Percentiles rank a stretch among this genome's conserved stretches.
phyloP scores from a whole-genome alignment of 2,888 invertebrate genomes.

The Lobophora halterata region DNA sequence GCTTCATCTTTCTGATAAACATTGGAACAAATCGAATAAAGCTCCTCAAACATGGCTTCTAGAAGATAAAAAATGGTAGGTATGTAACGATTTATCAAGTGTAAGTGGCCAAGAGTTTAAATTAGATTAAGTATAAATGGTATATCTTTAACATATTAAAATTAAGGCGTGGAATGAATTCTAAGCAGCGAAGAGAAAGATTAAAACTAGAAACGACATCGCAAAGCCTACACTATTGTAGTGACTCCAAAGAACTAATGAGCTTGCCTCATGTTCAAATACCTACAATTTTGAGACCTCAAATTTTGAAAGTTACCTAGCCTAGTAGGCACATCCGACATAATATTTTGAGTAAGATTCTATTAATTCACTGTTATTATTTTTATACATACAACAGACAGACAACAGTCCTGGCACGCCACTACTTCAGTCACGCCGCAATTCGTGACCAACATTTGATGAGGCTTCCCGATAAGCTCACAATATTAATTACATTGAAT shows the following conservation, averaged over 20 bases:
- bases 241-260: too few relatives aligned
- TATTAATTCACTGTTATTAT: background rate
- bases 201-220: too few relatives aligned
- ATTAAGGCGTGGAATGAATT: too few relatives aligned
- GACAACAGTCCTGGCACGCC: conserved; percentile 18
- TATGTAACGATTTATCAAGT: background rate
- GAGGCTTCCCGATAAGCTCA: conserved; percentile 59
- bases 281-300: too few relatives aligned
- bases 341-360: too few relatives aligned
- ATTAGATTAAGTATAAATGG: too few relatives aligned
- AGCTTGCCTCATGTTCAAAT: too few relatives aligned
- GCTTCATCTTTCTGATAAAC: conserved; percentile 13
- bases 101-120: conserved; percentile 5
- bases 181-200: too few relatives aligned
- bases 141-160: too few relatives aligned
- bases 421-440: conserved; percentile 57
- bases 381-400: conserved; percentile 9
- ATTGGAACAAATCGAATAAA: conserved; percentile 10
- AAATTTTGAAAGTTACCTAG: too few relatives aligned
- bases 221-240: too few relatives aligned
- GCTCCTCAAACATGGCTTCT: conserved; percentile 12
- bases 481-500: conserved; percentile 59
- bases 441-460: conserved; percentile 68
- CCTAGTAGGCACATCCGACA: too few relatives aligned
- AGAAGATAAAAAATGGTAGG: conserved; percentile 3